Percentiles rank a stretch among this genome's conserved stretches.
Conservation (phyloP, 2,113 vertebrate species). For the Oreochromis aureus region DNA sequence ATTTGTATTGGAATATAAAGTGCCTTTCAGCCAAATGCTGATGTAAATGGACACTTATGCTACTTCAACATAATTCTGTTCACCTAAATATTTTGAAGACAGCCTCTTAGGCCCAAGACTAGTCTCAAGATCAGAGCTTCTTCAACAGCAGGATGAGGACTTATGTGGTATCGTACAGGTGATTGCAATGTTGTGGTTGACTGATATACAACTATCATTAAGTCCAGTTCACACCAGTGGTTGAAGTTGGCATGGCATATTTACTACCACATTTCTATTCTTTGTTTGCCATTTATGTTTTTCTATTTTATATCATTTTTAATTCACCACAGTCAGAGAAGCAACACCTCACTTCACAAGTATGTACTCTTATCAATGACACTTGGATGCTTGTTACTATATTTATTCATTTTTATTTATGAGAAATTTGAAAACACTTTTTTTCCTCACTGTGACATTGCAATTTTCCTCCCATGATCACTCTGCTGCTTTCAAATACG, state of each 20-base stretch:
- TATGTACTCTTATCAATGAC: not conserved
- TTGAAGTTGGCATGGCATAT: not conserved
- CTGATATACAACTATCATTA: fast-evolving
- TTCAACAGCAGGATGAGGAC: not conserved
- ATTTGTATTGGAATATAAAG: not conserved
- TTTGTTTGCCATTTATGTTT: not conserved
- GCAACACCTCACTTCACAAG: not conserved
- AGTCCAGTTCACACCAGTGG: not conserved
- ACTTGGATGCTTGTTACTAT: not conserved
- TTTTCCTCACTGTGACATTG: not conserved
- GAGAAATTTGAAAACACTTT: not conserved
- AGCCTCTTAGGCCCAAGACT: not conserved
- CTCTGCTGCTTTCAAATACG: not conserved
- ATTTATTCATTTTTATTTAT: fast-evolving
- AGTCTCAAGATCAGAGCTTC: not conserved
- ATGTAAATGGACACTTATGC: not conserved
- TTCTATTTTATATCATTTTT: not conserved
- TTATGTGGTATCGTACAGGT: fast-evolving
- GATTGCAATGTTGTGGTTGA: not conserved
- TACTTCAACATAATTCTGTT: not conserved
- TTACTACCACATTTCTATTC: not conserved
- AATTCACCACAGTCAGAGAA: not conserved
- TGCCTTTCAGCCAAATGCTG: not conserved
- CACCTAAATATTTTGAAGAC: not conserved
- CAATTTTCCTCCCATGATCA: not conserved